Percentiles rank a stretch among this genome's conserved stretches.
Evolutionary conservation across 1,140 invertebrate genomes (phyloP).

Genomic region (Aphidius gifuensis): DNA sequence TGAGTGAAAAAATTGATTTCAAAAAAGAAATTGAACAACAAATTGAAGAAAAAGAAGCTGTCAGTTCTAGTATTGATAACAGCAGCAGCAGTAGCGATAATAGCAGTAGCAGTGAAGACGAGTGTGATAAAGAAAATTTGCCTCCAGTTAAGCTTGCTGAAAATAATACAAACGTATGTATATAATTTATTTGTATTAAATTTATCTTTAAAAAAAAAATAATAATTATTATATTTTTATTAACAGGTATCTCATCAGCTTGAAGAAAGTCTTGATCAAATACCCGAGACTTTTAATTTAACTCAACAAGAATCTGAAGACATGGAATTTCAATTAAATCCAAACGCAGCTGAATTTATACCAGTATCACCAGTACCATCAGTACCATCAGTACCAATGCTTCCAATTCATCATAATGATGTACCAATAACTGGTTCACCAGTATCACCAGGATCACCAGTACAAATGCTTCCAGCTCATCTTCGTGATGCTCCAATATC

Average conservation of each 20-base stretch:
- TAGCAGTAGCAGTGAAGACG: background rate
- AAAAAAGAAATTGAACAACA: constrained; percentile 17
- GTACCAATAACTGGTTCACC: background rate
- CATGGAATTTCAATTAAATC: constrained; percentile 70
- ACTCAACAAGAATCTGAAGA: constrained; percentile 41
- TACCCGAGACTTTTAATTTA: too few relatives aligned
- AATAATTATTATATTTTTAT: background rate
- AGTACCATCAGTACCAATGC: constrained; percentile 10
- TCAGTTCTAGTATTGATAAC: constrained; percentile 28
- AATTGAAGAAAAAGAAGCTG: constrained; percentile 22
- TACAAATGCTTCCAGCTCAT: constrained; percentile 31
- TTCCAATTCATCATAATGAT: constrained; percentile 33
- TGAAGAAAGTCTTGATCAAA: too few relatives aligned
- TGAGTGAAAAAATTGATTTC: constrained; percentile 17
- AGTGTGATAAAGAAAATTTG: too few relatives aligned
- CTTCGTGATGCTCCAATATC: constrained; percentile 56
- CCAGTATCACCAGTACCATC: constrained; percentile 55
- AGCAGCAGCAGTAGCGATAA: background rate
- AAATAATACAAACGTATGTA: too few relatives aligned
- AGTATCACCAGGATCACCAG: constrained; percentile 53
- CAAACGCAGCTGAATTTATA: constrained; percentile 70
- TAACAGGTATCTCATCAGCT: background rate
- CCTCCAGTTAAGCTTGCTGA: too few relatives aligned
- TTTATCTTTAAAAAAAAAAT: background rate
- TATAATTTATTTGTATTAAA: too few relatives aligned